Evolutionary conservation across 2,113 vertebrate genomes (phyloP), one percentile per base, ranked within the genome.

Genomic region (Hippolais icterina): DNA sequence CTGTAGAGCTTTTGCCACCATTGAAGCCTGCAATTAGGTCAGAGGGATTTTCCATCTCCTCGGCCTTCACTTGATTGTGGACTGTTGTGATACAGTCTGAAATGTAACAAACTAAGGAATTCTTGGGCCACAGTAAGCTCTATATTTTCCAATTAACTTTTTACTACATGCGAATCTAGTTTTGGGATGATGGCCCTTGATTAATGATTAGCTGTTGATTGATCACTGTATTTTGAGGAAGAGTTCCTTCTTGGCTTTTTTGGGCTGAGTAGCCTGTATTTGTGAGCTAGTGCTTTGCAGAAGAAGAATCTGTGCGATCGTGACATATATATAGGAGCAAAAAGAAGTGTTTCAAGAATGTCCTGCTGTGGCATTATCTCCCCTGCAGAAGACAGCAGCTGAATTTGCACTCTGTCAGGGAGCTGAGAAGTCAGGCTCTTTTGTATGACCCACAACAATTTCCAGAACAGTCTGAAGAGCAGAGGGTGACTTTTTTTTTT

Each of bases 341-440:
- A 35, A 61, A 69, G 49, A 85, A 83, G 37, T 47, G 65, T 92
- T 83, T 78, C 76, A 86, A 56, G 71, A 74, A 59, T 54, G 69
- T n/a, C 83, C 84, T 89, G 85, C 90, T 94, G 90, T 90, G 93
- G 76, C 90, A 83, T 90, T 95, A 81, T 88, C 75, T 93, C 52
- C 60, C 21, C 74, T 33, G 59, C 7, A 5, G 88, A 91, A 90
- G 85, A 61, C 71, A 92, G 92, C 75, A 83, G 68, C 90, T 90
- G 90, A 95, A 96, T 96, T 93, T 94, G 84, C 71, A 87, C 84
- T 76, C 81, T 91, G 59, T 66, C 85, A 86, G 66, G 54, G 60
- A 56, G 37, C 87, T 89, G 84, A 72, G 89, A 65, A 91, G 52
- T 88, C 75, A 47, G 59, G 63, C 77, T 89, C 74, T 84, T 89